Evolutionary conservation across 2,797 vertebrate genomes (phyloP).

Genomic region (Myotis pilosus): DNA sequence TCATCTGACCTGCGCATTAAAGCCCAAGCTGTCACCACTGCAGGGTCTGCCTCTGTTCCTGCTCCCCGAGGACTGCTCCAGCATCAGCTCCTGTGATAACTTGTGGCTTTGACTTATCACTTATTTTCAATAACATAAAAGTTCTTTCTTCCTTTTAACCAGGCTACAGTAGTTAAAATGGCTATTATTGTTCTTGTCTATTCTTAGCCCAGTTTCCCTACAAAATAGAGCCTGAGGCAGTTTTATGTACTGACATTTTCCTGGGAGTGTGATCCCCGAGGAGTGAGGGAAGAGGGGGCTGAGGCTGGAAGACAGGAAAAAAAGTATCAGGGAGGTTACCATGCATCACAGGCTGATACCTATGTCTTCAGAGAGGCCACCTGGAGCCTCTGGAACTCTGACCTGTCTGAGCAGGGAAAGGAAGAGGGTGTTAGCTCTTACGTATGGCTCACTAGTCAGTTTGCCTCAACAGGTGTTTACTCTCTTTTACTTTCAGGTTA

Average conservation of each 20-base stretch:
- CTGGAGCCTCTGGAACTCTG: background rate
- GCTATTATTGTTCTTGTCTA: background rate
- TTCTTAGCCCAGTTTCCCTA: background rate
- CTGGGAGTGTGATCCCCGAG: background rate
- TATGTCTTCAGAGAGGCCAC: background rate
- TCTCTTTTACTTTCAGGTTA: background rate
- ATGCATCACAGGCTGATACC: background rate
- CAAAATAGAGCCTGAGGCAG: background rate
- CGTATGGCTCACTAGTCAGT: background rate
- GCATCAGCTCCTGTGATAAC: background rate
- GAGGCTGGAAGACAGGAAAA: background rate
- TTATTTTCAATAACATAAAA: background rate
- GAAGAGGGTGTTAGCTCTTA: too few relatives aligned
- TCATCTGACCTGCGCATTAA: accelerated
- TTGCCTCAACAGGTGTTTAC: too few relatives aligned
- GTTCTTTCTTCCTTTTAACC: background rate
- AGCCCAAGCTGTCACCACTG: background rate
- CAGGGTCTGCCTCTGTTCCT: background rate
- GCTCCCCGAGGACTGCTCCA: background rate
- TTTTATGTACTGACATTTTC: too few relatives aligned
- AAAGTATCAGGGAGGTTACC: too few relatives aligned
- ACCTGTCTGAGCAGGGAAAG: accelerated
- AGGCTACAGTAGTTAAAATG: background rate
- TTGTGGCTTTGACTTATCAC: background rate
- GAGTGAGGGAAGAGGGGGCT: background rate